Evolutionary conservation across 2,113 vertebrate genomes (phyloP).

Genomic region (Xiphophorus couchianus): DNA sequence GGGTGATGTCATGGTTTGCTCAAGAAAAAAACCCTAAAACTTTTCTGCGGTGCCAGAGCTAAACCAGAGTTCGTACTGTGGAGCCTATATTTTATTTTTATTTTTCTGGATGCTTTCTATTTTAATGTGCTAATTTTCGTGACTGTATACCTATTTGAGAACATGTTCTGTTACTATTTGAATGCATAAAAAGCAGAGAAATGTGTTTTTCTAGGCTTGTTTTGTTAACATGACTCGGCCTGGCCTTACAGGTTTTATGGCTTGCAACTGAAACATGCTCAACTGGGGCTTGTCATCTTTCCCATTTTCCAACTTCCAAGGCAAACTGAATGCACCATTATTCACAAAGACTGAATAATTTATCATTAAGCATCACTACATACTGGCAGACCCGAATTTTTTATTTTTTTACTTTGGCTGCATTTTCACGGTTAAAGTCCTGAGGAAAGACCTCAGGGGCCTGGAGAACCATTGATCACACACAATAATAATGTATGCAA

Average conservation of each 20-base stretch:
- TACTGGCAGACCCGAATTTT: not conserved
- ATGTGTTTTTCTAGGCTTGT: not conserved
- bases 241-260: not conserved
- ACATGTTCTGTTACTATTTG: not conserved
- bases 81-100: too few species aligned
- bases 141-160: not conserved
- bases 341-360: not conserved
- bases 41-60: too few species aligned
- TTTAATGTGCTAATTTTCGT: too few species aligned
- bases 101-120: too few species aligned
- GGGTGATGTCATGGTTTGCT: too few species aligned
- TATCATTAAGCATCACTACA: not conserved
- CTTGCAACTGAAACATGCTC: not conserved
- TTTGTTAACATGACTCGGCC: not conserved
- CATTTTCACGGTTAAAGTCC: not conserved
- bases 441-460: not conserved
- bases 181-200: not conserved
- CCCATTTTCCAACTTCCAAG: not conserved
- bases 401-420: not conserved
- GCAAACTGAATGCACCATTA: not conserved
- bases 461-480: not conserved
- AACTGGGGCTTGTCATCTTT: not conserved
- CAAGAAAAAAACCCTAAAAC: too few species aligned
- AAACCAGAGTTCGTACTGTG: too few species aligned
- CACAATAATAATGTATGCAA: not conserved